A percentile compares a stretch with the other conserved stretches of the same genome.
Evolutionary conservation across 2,797 vertebrate species (phyloP).

Genomic region (Rhabdophis nuchalis): DNA sequence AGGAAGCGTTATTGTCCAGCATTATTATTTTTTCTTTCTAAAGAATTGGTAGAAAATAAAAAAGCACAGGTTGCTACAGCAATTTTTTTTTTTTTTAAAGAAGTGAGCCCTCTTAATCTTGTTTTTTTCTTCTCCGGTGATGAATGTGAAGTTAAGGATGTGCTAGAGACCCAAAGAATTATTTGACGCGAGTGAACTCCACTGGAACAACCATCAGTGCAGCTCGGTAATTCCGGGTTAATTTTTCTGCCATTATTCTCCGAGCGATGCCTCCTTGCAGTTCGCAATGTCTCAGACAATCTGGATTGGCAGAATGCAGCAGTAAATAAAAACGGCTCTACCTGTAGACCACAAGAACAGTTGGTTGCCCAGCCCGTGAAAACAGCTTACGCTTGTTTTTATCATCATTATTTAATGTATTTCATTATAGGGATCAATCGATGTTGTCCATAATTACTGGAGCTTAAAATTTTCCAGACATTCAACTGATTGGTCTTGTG

Average conservation of each 20-base stretch:
- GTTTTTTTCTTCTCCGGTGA: not conserved
- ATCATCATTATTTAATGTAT: not conserved
- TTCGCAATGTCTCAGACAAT: not conserved
- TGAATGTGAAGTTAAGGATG: not conserved
- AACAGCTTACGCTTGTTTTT: not conserved
- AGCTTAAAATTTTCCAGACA: constrained; percentile 11
- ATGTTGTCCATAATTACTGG: not conserved
- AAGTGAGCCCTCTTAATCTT: not conserved
- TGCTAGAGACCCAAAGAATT: not conserved
- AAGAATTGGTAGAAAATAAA: not conserved
- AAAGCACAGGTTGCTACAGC: not conserved
- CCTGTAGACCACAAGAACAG: not conserved
- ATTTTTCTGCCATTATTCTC: not conserved
- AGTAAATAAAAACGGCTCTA: not conserved
- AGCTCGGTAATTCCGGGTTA: not conserved
- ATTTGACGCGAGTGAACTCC: not conserved
- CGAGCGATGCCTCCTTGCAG: not conserved
- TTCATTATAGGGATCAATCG: not conserved
- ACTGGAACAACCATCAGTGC: not conserved
- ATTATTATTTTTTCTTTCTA: not conserved
- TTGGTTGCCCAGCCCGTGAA: not conserved
- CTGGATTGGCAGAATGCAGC: not conserved
- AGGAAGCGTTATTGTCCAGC: not conserved
- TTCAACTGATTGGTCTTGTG: constrained; percentile 12
- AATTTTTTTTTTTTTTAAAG: not conserved